These are phyloP conservation scores for Jordanella pulchra DNA, from an alignment of 2,797 vertebrate species.

Conservation along the genomic window DNA sequence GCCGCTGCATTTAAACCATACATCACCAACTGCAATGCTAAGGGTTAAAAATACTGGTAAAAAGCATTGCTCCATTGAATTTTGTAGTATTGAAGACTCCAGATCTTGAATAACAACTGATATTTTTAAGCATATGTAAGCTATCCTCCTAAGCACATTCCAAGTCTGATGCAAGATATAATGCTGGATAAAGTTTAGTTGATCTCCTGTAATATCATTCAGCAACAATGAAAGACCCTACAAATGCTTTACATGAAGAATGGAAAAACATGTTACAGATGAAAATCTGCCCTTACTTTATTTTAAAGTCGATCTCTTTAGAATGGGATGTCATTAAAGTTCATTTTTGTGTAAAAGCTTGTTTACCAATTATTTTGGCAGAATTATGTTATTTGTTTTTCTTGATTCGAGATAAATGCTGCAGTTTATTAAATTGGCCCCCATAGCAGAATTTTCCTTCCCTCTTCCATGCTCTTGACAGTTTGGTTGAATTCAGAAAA, in stretches of 20 bases:
- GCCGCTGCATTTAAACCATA: background rate
- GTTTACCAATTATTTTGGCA: background rate
- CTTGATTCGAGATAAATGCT: slow-evolving; percentile 8
- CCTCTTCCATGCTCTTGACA: slow-evolving; percentile 18
- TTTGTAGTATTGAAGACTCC: background rate
- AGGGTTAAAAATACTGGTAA: background rate
- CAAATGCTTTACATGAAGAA: background rate
- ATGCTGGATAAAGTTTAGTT: background rate
- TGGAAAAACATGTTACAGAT: background rate
- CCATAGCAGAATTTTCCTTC: slow-evolving; percentile 17
- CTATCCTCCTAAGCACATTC: too few relatives aligned
- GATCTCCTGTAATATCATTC: background rate
- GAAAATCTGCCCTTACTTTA: background rate
- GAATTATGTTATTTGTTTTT: slow-evolving; percentile 16
- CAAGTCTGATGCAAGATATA: too few relatives aligned
- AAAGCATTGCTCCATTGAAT: background rate
- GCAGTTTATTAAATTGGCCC: slow-evolving; percentile 24
- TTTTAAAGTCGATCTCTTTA: background rate
- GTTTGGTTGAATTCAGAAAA: slow-evolving; percentile 38
- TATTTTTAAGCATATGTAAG: too few relatives aligned
- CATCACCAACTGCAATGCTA: background rate
- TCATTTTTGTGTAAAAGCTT: background rate
- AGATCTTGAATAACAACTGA: background rate
- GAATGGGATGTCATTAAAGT: slow-evolving; percentile 2
- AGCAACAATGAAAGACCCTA: background rate